Evolutionary conservation across 2,113 vertebrate species (phyloP).

Genomic region (Corvus hawaiiensis): DNA sequence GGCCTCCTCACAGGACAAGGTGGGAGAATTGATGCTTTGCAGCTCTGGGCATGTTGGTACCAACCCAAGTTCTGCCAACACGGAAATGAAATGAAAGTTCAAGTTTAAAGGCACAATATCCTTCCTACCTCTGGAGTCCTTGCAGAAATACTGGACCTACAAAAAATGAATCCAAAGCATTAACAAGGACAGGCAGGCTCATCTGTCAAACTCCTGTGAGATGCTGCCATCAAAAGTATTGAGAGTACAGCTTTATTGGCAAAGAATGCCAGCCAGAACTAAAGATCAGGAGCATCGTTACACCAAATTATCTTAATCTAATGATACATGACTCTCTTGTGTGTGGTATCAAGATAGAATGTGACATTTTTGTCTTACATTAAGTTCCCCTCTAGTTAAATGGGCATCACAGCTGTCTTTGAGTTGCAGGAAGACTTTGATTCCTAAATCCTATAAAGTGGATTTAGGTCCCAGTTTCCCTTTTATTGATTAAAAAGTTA

Average conservation of each 20-base stretch:
- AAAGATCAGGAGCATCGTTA: background rate
- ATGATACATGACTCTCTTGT: background rate
- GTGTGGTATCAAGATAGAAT: background rate
- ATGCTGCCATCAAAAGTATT: background rate
- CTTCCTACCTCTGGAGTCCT: background rate
- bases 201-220: background rate
- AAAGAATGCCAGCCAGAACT: background rate
- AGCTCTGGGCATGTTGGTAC: background rate
- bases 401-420: slow-evolving; percentile 3
- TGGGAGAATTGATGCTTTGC: background rate
- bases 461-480: slow-evolving; percentile 50
- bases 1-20: background rate
- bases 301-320: background rate
- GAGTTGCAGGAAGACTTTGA: slow-evolving; percentile 38
- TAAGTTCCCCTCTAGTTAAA: background rate
- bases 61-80: background rate
- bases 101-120: background rate
- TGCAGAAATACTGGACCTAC: background rate
- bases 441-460: slow-evolving; percentile 51
- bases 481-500: slow-evolving; percentile 58
- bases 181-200: background rate
- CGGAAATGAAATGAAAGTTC: background rate
- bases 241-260: background rate
- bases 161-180: background rate
- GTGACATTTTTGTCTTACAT: background rate